Conservation (phyloP, 2,888 invertebrate genomes). For the Tetropium fuscum region DNA sequence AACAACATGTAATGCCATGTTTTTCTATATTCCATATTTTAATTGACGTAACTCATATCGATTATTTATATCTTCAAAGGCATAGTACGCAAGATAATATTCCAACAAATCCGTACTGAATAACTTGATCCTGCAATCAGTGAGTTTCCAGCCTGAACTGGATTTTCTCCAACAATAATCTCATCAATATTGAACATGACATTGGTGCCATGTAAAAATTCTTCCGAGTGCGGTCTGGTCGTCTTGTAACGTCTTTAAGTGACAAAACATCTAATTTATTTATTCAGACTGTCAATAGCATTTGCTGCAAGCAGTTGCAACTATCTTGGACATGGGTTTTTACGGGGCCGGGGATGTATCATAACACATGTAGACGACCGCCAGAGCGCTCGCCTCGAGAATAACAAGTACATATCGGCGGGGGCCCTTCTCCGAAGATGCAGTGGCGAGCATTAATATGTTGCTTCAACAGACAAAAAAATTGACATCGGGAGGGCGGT, state of each 20-base stretch:
- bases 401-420: slow-evolving; percentile 48
- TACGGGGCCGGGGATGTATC: slow-evolving; percentile 52
- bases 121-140: no score
- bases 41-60: no score
- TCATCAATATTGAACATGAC: slow-evolving; percentile 12
- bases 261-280: slow-evolving; percentile 57
- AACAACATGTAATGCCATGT: no score
- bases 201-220: slow-evolving; percentile 22
- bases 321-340: slow-evolving; percentile 45
- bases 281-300: slow-evolving; percentile 52
- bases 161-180: slow-evolving; percentile 14
- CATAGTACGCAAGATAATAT: no score
- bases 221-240: slow-evolving; percentile 24
- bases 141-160: no score
- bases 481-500: not conserved
- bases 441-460: slow-evolving; percentile 6
- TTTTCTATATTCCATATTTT: no score
- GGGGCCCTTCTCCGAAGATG: slow-evolving; percentile 1
- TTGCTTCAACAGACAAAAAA: not conserved
- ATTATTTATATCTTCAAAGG: no score
- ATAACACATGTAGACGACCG: slow-evolving; percentile 52
- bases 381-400: slow-evolving; percentile 49
- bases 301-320: slow-evolving; percentile 42
- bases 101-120: no score
- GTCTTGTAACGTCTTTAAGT: slow-evolving; percentile 18